Evolutionary conservation across 1,140 invertebrate species (phyloP).

Genomic region (Chironomus tepperi): DNA sequence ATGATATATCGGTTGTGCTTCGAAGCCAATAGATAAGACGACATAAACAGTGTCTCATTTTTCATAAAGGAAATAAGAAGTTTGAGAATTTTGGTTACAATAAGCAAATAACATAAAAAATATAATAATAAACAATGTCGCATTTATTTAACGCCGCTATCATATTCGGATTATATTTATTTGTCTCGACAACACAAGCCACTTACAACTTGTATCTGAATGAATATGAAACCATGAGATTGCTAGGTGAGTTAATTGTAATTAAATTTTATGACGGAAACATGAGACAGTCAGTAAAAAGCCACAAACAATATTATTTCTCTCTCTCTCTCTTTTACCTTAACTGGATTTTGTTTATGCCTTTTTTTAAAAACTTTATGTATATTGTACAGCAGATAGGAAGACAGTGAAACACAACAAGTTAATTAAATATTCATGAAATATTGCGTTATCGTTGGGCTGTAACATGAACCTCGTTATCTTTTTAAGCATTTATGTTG

Average conservation of each 20-base stretch:
- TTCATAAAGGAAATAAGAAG: not conserved
- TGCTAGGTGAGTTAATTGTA: constrained; percentile 12
- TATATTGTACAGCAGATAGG: too few relatives aligned
- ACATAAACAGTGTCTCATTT: not conserved
- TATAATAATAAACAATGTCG: not conserved
- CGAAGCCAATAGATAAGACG: not conserved
- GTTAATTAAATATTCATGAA: constrained; percentile 10
- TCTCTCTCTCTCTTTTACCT: not conserved
- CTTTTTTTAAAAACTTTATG: too few relatives aligned
- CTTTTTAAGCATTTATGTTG: too few relatives aligned
- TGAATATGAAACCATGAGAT: constrained; percentile 8
- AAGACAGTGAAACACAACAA: not conserved
- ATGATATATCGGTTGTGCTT: not conserved
- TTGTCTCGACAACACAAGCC: not conserved
- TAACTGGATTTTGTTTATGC: too few relatives aligned
- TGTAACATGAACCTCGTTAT: too few relatives aligned
- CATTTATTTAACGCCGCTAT: not conserved
- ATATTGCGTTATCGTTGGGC: not conserved
- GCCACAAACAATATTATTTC: not conserved
- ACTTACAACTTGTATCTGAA: constrained; percentile 2
- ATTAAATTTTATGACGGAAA: constrained; percentile 4
- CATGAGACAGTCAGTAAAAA: not conserved
- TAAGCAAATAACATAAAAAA: not conserved
- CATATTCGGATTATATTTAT: not conserved
- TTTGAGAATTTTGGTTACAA: not conserved